Base-by-base conservation (phyloP, 2,113 vertebrate species). In the Cinclus mexicanus region DNA sequence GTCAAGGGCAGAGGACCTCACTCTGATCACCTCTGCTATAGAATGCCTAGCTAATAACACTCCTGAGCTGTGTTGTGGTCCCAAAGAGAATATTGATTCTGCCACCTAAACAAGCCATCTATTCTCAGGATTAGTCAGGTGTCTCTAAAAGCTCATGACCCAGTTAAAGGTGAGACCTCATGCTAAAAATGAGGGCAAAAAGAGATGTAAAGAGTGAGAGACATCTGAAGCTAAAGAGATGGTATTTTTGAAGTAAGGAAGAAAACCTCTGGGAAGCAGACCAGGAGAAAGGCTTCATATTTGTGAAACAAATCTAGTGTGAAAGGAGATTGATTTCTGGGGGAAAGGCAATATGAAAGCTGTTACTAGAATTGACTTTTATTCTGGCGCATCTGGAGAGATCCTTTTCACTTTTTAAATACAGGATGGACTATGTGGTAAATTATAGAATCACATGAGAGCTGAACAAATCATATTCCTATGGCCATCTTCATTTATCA, bases 281-380 rank as follows among this genome's bases (percentile, higher is more conserved):
- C 6, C 12, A 85, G 37, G 18, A 85, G 69, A 80, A 87, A 80
- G 9, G 28, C 65, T 90, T 93, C 28, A 31, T 80, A 69, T 85
- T 90, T 83, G 74, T 2, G 3, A 87, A 93, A 80, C 24, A 94
- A 93, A 90, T 83, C 31, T 90, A 83, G 57, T 89, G 70, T 94
- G 84, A 95, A 95, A 84, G 59, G 50, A 91, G 78, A 89, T 82
- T 95, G 93, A 95, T 93, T 94, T 94, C 50, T 92, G 6, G 23
- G 28, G 37, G 16, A 76, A 78, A 87, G 72, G 41, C 70, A 91
- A 83, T 89, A 85, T 59, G 78, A 95, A 95, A 85, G n/a, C 67
- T 93, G 55, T 85, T 94, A 69, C 63, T 63, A 69, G 74, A 87
- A 85, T 16, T 91, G 57, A 57, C 81, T 89, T 82, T 61, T 91